phyloP scores from a whole-genome alignment of 2,797 vertebrate species.

The Xerus rutilus region DNA sequence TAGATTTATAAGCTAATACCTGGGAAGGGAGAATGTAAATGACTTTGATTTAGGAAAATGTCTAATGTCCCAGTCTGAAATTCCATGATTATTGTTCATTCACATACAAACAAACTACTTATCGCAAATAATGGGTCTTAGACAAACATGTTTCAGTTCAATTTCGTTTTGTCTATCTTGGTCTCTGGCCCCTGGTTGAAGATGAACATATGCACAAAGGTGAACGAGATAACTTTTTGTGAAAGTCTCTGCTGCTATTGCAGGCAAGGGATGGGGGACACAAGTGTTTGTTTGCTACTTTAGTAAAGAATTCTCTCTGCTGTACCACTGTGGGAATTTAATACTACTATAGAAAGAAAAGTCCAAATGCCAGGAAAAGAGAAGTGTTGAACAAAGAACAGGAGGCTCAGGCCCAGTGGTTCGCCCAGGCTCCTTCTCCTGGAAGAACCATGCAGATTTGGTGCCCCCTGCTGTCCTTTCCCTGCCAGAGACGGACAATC shows the following conservation, averaged over 20 bases:
- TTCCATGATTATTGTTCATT: neutral
- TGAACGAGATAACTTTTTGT: neutral
- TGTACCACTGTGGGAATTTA: neutral
- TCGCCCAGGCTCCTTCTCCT: fast-evolving
- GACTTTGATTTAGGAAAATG: neutral
- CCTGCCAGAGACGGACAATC: neutral
- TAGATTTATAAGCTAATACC: neutral
- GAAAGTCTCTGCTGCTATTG: neutral
- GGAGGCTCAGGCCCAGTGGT: neutral
- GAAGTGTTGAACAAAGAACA: neutral
- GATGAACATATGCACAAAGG: neutral
- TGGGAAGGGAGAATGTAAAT: neutral
- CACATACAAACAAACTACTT: neutral
- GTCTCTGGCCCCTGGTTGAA: neutral
- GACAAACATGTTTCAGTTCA: neutral
- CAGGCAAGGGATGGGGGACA: neutral
- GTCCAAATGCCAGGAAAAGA: neutral
- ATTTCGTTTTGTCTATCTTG: neutral
- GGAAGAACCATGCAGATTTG: constrained; percentile 84
- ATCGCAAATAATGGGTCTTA: neutral
- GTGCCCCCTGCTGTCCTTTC: constrained; percentile 88
- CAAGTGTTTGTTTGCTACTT: neutral
- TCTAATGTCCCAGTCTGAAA: neutral
- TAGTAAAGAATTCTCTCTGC: neutral
- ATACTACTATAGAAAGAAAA: neutral